Evolutionary conservation across 1,140 invertebrate genomes (phyloP).

Genomic region (Drosophila sp.): DNA sequence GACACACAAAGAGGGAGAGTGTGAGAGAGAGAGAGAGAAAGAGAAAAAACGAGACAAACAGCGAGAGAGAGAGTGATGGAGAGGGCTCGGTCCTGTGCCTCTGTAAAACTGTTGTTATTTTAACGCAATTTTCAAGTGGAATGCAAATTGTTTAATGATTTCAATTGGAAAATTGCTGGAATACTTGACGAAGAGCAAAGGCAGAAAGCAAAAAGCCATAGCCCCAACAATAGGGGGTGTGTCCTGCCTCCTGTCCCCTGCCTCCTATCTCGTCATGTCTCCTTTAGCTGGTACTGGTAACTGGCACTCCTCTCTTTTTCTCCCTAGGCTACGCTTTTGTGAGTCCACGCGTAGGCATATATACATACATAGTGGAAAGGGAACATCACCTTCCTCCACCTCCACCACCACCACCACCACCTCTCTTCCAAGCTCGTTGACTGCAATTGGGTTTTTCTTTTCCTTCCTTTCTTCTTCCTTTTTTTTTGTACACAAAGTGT

Average conservation of each 20-base stretch:
- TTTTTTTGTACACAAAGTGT: slow-evolving; percentile 78
- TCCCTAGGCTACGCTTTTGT: slow-evolving; percentile 27
- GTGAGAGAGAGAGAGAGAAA: not conserved
- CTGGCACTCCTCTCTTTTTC: not conserved
- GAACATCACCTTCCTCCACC: slow-evolving; percentile 1
- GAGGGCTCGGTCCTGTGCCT: slow-evolving; percentile 28
- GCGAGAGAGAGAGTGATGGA: not conserved
- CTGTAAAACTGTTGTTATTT: slow-evolving; percentile 81
- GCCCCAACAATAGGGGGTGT: slow-evolving; percentile 15
- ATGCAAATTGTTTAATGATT: slow-evolving; percentile 83
- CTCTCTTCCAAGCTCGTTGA: not conserved
- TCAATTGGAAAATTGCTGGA: slow-evolving; percentile 82
- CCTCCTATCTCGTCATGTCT: not conserved
- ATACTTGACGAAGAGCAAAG: slow-evolving; percentile 69
- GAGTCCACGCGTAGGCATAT: slow-evolving; percentile 63
- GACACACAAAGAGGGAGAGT: not conserved
- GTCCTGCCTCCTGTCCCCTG: not conserved
- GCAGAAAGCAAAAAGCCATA: slow-evolving; percentile 54
- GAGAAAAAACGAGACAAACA: not conserved
- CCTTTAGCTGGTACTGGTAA: not conserved
- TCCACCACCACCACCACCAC: not conserved
- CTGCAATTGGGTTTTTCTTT: slow-evolving; percentile 5
- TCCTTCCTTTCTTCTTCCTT: slow-evolving; percentile 19
- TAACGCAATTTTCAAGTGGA: slow-evolving; percentile 82
- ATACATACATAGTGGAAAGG: not conserved